Percentiles rank a stretch among this genome's conserved stretches.
phyloP scores from a whole-genome alignment of 2,888 invertebrate species.

The Erebia aethiops region DNA sequence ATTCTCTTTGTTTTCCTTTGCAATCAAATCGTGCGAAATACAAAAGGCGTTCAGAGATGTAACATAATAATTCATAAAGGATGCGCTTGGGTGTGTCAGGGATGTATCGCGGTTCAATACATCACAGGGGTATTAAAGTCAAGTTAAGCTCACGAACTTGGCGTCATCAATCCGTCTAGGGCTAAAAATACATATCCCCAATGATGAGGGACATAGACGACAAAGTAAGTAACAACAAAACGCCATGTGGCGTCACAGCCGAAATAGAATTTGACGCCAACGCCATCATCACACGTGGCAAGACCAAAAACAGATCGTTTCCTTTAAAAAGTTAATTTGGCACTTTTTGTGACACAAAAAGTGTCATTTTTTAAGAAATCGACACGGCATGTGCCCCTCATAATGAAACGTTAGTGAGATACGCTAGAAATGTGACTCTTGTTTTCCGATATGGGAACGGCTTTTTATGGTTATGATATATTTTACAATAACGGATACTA shows the following conservation, averaged over 20 bases:
- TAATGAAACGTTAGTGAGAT: conserved; percentile 70
- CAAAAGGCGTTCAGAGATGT: conserved; percentile 42
- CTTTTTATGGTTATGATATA: conserved; percentile 44
- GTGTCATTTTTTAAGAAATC: conserved; percentile 70
- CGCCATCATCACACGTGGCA: conserved; percentile 76
- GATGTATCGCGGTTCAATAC: conserved; percentile 26
- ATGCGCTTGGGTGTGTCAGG: conserved; percentile 61
- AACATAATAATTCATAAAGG: conserved; percentile 58
- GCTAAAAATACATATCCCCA: conserved; percentile 71
- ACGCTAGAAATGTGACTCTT: conserved; percentile 73
- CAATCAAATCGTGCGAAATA: conserved; percentile 46
- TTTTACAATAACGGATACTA: conserved; percentile 32
- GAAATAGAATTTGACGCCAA: conserved; percentile 70
- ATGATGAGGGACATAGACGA: conserved; percentile 77
- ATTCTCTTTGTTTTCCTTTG: conserved; percentile 48
- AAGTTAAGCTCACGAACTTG: conserved; percentile 65
- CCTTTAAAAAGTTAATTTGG: conserved; percentile 82
- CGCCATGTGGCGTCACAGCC: conserved; percentile 69
- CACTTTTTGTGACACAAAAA: conserved; percentile 77
- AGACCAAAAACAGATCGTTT: conserved; percentile 79
- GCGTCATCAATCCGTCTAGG: conserved; percentile 65
- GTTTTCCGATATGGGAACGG: conserved; percentile 62
- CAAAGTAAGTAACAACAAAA: conserved; percentile 74
- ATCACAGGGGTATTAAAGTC: conserved; percentile 64
- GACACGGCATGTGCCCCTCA: conserved; percentile 73